Conservation (phyloP, 2,113 vertebrate genomes). For the Pristiophorus japonicus region DNA sequence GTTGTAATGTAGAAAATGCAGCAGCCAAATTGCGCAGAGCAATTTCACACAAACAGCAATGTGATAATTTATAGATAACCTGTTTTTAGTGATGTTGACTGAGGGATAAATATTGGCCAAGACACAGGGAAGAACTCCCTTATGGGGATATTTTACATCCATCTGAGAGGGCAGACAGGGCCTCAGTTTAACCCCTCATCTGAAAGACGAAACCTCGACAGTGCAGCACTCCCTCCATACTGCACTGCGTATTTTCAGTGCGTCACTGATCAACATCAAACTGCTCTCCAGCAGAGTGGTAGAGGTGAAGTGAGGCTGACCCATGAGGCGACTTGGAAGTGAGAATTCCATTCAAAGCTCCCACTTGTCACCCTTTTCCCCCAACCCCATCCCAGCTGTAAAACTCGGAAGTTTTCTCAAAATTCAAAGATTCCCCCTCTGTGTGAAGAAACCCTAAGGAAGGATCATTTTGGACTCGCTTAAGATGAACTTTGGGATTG, state of each 20-base stretch:
- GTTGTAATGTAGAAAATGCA: background rate
- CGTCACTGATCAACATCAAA: background rate
- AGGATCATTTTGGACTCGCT: no score
- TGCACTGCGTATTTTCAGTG: background rate
- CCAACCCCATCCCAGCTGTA: no score
- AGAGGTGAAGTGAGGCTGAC: no score
- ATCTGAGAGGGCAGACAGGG: background rate
- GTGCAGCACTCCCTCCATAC: background rate
- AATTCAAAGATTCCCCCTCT: no score
- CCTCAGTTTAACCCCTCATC: background rate
- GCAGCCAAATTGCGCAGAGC: background rate
- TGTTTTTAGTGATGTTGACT: background rate
- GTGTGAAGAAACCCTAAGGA: no score
- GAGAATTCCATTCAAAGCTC: no score
- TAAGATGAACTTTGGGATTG: no score
- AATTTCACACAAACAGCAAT: background rate
- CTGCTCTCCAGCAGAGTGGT: background rate
- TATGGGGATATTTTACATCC: background rate
- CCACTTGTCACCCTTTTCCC: no score
- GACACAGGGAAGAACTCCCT: background rate
- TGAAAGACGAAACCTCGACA: background rate
- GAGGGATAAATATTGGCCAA: background rate
- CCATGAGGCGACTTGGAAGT: no score
- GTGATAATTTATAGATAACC: background rate
- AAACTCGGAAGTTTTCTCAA: no score